Conservation (phyloP, 2,888 invertebrate species). For the Minunthozetes semirufus region DNA sequence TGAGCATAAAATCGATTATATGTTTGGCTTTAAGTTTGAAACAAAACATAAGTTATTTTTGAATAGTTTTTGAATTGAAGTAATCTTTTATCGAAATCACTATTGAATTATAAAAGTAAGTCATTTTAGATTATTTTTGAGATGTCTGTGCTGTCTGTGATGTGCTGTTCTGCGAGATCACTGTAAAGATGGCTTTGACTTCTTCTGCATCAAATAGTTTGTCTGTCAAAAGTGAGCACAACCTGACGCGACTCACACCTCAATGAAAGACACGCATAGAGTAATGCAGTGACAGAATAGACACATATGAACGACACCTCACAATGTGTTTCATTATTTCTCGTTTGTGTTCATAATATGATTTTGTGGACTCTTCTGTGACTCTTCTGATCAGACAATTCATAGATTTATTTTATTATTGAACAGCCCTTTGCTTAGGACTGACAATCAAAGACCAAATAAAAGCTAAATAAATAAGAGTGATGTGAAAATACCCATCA, state of each 20-base stretch:
- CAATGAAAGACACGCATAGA: neutral
- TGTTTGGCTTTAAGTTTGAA: no score
- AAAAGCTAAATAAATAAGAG: constrained; percentile 6
- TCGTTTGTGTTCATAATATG: constrained; percentile 1
- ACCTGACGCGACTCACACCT: neutral
- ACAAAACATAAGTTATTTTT: no score
- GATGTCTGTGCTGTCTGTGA: no score
- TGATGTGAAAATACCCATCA: constrained; percentile 24
- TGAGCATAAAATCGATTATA: no score
- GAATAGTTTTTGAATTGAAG: no score
- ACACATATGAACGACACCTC: neutral
- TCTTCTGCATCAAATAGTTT: no score
- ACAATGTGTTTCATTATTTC: neutral
- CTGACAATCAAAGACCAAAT: constrained; percentile 21
- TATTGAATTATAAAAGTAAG: no score
- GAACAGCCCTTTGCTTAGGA: neutral
- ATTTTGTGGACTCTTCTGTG: neutral
- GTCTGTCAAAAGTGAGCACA: no score
- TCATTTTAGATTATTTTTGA: no score
- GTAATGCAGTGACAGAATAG: neutral
- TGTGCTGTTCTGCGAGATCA: no score
- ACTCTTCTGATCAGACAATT: neutral
- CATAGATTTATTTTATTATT: constrained; percentile 4
- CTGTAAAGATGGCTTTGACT: no score
- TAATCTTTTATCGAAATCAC: no score